These are phyloP conservation scores for Thaumetopoea pityocampa DNA, from an alignment of 1,140 invertebrate genomes.

Conservation along the genomic window DNA sequence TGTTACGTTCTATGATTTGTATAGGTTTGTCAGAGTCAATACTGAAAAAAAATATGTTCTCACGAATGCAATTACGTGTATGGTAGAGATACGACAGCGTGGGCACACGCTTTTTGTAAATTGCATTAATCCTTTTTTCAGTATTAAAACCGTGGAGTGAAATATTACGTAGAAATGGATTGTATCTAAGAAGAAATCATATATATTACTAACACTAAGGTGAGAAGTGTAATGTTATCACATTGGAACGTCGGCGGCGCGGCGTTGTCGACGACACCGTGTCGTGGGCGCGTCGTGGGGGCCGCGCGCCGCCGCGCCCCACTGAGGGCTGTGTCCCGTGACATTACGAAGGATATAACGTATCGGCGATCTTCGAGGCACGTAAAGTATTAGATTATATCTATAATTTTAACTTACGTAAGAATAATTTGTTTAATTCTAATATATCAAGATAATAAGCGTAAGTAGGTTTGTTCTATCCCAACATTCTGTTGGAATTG, in stretches of 20 bases:
- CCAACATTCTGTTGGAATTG: slow-evolving; percentile 38
- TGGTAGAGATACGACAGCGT: too few species aligned
- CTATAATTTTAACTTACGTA: slow-evolving; percentile 50
- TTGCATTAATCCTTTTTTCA: slow-evolving; percentile 6
- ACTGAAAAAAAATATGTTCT: slow-evolving; percentile 20
- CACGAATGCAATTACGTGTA: too few species aligned
- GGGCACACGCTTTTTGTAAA: too few species aligned
- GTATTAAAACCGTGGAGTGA: slow-evolving; percentile 26
- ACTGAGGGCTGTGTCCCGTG: too few species aligned
- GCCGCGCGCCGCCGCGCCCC: background rate
- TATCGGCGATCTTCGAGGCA: slow-evolving; percentile 50
- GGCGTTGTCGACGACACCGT: too few species aligned
- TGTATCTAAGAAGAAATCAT: slow-evolving; percentile 40
- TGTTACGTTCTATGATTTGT: slow-evolving; percentile 63
- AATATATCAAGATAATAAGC: slow-evolving; percentile 70
- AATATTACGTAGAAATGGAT: slow-evolving; percentile 23
- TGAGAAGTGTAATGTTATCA: slow-evolving; percentile 46
- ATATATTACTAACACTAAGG: slow-evolving; percentile 33
- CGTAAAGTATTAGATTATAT: slow-evolving; percentile 49
- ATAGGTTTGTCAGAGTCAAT: slow-evolving; percentile 45
- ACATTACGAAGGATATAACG: too few species aligned
- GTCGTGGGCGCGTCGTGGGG: background rate
- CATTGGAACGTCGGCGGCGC: too few species aligned
- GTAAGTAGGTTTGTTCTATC: slow-evolving; percentile 55
- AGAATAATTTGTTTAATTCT: slow-evolving; percentile 49